These are phyloP conservation scores for Darevskia nairensis DNA, from an alignment of 2,797 vertebrate species.

Conservation along the genomic window DNA sequence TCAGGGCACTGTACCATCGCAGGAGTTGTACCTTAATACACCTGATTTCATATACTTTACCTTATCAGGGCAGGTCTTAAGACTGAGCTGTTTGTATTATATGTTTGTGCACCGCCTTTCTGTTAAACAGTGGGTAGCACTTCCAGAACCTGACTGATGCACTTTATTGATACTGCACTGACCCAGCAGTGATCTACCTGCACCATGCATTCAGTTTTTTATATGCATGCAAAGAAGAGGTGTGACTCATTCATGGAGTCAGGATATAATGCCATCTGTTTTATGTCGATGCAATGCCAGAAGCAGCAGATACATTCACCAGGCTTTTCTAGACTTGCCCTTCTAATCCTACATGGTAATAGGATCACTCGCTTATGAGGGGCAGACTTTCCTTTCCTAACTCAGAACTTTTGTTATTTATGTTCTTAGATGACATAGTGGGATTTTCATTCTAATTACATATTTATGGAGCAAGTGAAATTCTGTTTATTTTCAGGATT, in stretches of 20 bases:
- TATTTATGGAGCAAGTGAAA: conserved; percentile 57
- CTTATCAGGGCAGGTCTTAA: neutral
- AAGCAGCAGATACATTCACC: neutral
- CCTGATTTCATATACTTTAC: neutral
- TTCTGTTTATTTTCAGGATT: conserved; percentile 52
- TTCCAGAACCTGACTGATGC: neutral
- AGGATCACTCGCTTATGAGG: neutral
- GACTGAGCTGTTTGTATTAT: neutral
- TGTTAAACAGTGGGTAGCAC: neutral
- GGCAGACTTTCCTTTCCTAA: conserved; percentile 22
- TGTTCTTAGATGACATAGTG: conserved; percentile 43
- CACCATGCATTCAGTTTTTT: neutral
- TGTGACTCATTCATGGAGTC: neutral
- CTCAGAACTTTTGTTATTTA: conserved; percentile 6
- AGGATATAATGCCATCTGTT: neutral
- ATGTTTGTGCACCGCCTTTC: neutral
- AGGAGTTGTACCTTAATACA: conserved; percentile 12
- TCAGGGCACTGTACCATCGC: conserved; percentile 29
- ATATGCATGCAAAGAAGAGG: neutral
- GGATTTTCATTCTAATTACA: conserved; percentile 44
- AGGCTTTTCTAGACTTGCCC: neutral
- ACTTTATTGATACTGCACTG: neutral
- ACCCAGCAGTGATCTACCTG: neutral
- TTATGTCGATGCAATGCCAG: neutral
- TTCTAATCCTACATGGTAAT: conserved; percentile 16